phyloP scores from a whole-genome alignment of 2,888 invertebrate genomes.

The Amaurobius ferox region DNA sequence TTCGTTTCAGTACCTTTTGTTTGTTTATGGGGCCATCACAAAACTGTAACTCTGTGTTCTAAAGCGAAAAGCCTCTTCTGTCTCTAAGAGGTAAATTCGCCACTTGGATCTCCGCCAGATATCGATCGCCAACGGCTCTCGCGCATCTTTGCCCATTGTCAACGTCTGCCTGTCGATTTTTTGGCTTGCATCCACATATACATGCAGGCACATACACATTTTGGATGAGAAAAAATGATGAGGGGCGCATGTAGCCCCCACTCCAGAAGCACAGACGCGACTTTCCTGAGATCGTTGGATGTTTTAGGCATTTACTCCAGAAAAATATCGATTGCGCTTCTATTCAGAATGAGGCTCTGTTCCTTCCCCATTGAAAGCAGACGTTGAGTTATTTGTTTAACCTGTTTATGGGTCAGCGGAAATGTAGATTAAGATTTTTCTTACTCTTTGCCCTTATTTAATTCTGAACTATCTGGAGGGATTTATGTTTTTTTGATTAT shows the following conservation, averaged over 20 bases:
- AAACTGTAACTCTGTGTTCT: conserved; percentile 15
- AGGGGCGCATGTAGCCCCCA: not conserved
- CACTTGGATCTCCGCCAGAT: conserved; percentile 61
- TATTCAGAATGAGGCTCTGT: not conserved
- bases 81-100: conserved; percentile 33
- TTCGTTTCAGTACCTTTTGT: not conserved
- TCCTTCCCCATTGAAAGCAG: not conserved
- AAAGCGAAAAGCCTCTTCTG: conserved; percentile 19
- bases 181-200: not conserved
- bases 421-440: conserved; percentile 1
- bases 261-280: not conserved
- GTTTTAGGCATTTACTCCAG: not conserved
- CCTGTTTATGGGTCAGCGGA: not conserved
- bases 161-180: conserved; percentile 17
- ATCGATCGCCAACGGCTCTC: conserved; percentile 53
- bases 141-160: conserved; percentile 48
- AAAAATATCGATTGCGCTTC: not conserved
- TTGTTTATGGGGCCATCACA: not conserved
- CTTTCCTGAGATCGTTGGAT: not conserved
- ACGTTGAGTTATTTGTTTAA: conserved; percentile 4
- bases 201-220: conserved; percentile 2
- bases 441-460: not conserved
- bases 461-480: not conserved
- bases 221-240: not conserved
- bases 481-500: no score